Percentiles rank a stretch among this genome's conserved stretches.
phyloP scores from a whole-genome alignment of 2,113 vertebrate species.

The Zootoca vivipara region DNA sequence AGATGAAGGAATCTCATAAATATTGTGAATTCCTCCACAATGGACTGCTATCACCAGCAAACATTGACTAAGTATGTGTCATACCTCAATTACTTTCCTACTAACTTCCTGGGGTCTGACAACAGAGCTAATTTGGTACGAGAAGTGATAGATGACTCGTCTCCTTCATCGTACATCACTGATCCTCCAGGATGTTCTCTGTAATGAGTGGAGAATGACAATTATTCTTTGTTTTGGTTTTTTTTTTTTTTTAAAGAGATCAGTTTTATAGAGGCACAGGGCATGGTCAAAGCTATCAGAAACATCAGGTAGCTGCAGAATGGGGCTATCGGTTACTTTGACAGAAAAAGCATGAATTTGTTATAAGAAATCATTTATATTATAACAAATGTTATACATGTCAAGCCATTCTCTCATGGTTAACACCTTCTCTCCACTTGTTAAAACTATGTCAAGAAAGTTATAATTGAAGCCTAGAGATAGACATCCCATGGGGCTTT shows the following conservation, averaged over 20 bases:
- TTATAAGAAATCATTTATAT: not conserved
- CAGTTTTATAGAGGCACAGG: not conserved
- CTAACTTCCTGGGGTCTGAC: slow-evolving; percentile 23
- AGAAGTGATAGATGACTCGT: slow-evolving; percentile 24
- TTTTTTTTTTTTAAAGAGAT: not conserved
- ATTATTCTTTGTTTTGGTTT: not conserved
- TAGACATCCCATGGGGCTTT: too few relatives aligned
- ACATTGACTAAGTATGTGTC: slow-evolving; percentile 25
- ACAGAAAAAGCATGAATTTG: not conserved
- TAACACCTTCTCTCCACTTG: not conserved
- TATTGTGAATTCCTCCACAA: not conserved
- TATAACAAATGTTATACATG: not conserved
- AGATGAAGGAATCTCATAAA: not conserved
- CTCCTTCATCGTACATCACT: slow-evolving; percentile 19
- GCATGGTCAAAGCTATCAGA: not conserved
- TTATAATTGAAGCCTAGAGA: not conserved
- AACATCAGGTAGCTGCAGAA: not conserved
- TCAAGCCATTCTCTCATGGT: not conserved
- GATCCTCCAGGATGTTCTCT: slow-evolving; percentile 4
- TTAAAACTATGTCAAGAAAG: not conserved
- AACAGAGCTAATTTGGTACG: slow-evolving; percentile 22
- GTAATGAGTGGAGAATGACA: slow-evolving; percentile 7
- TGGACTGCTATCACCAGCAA: not conserved
- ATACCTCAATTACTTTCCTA: slow-evolving; percentile 25
- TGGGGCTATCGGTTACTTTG: not conserved